phyloP scores from a whole-genome alignment of 2,888 invertebrate species.

The Megaustenia siamemsis region DNA sequence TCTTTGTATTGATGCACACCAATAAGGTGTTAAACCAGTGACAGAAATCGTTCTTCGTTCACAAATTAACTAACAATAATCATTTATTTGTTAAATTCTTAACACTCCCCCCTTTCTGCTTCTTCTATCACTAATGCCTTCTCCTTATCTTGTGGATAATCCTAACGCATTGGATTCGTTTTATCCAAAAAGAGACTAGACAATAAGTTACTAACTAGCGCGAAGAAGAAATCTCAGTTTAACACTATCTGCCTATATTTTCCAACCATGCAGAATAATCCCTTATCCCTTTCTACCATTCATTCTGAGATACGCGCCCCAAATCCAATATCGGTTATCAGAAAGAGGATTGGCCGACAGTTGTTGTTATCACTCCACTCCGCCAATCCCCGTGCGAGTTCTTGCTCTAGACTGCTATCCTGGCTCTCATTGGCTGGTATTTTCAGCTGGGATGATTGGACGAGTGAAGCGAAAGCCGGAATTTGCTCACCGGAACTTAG shows the following conservation, averaged over 20 bases:
- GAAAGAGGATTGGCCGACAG: not conserved
- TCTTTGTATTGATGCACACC: not conserved
- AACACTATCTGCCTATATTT: not conserved
- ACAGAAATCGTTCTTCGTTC: not conserved
- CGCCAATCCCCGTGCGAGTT: not conserved
- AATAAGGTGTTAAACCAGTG: not conserved
- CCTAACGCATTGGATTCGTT: constrained; percentile 22
- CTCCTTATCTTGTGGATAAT: constrained; percentile 12
- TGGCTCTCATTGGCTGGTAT: too few species aligned
- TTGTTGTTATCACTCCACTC: not conserved
- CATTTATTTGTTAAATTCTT: too few species aligned
- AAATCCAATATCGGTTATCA: not conserved
- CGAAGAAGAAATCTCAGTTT: constrained; percentile 2
- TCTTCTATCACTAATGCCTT: not conserved
- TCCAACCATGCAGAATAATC: not conserved
- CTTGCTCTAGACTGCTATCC: too few species aligned
- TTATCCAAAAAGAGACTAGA: constrained; percentile 16
- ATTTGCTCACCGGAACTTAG: not conserved
- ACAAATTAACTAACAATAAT: not conserved
- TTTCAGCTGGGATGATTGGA: too few species aligned
- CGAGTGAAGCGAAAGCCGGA: not conserved
- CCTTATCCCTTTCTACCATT: constrained; percentile 2
- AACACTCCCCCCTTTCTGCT: not conserved
- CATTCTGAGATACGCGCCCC: not conserved
- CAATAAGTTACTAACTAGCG: not conserved